phyloP scores from a whole-genome alignment of 2,113 vertebrate species.

The Chamaea fasciata region DNA sequence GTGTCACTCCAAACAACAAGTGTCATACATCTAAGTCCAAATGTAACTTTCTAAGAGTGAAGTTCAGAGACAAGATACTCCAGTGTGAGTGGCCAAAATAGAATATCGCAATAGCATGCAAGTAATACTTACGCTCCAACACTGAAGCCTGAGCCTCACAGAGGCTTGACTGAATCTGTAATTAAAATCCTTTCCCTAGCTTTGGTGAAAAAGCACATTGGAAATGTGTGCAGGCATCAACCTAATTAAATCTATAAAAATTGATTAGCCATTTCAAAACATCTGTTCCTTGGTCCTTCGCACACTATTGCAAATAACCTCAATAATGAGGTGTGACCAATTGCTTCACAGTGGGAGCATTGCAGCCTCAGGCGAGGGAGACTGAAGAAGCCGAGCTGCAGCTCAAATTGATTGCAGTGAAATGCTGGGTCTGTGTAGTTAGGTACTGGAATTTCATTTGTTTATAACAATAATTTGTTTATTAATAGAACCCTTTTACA shows the following conservation, averaged over 20 bases:
- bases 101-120: not conserved
- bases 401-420: not conserved
- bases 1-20: conserved; percentile 43
- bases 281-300: not conserved
- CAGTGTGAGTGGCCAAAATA: not conserved
- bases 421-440: not conserved
- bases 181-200: not conserved
- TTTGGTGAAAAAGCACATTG: not conserved
- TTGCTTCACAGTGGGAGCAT: not conserved
- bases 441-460: not conserved
- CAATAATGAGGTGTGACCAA: conserved; percentile 25
- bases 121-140: not conserved
- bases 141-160: not conserved
- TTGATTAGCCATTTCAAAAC: conserved; percentile 18
- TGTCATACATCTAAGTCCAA: conserved; percentile 31
- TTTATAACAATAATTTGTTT: not conserved
- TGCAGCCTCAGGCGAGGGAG: not conserved
- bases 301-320: not conserved
- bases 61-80: not conserved
- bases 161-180: not conserved
- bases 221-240: not conserved
- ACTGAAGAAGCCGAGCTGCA: not conserved
- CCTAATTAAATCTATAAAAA: conserved; percentile 23
- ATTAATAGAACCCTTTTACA: not conserved
- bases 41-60: conserved; percentile 39